phyloP scores from a whole-genome alignment of 2,113 vertebrate species.

The Boulengeromyrus knoepffleri region DNA sequence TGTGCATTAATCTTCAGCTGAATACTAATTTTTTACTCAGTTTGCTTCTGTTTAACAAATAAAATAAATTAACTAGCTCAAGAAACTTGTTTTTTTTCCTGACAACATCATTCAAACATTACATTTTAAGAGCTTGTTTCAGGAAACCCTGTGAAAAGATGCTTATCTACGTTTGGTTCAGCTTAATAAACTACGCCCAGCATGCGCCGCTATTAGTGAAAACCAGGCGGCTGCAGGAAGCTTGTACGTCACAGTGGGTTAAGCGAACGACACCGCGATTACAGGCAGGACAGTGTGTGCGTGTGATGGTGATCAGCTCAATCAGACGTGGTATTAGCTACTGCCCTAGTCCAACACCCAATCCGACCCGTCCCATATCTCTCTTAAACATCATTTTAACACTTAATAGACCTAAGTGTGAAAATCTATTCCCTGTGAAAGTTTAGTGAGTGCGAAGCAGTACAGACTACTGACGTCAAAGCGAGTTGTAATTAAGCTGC shows the following conservation, averaged over 20 bases:
- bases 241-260: not conserved
- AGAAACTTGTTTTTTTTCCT: not conserved
- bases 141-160: not conserved
- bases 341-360: not conserved
- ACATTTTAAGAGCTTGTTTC: not conserved
- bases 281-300: not conserved
- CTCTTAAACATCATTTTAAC: not conserved
- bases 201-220: not conserved
- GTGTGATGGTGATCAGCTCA: not conserved
- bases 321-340: not conserved
- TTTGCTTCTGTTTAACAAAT: not conserved
- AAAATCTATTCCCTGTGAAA: not conserved
- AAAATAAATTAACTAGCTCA: not conserved
- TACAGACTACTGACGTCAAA: not conserved
- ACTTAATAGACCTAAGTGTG: not conserved
- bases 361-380: not conserved
- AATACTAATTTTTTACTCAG: not conserved
- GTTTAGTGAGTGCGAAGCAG: not conserved
- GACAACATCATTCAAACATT: not conserved
- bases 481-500: not conserved
- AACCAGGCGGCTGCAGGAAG: not conserved
- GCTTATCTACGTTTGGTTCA: not conserved
- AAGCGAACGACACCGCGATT: not conserved
- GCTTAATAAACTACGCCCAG: not conserved
- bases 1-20: not conserved